Evolutionary conservation across 2,888 invertebrate species (phyloP).

Genomic region (Scrobipalpa atriplicella): DNA sequence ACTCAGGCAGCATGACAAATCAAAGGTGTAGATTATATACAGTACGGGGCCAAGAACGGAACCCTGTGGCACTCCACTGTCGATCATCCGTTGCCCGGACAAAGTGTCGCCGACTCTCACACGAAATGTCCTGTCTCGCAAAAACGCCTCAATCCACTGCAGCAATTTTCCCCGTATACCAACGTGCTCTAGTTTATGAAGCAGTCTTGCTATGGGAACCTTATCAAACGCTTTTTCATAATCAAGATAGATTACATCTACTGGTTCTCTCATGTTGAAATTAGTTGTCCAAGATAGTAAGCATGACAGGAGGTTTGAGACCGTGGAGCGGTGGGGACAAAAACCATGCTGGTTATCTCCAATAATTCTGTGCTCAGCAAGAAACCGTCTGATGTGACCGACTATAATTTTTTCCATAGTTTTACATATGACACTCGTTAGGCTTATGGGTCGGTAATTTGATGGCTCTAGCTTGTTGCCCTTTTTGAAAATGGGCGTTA

Average conservation of each 20-base stretch:
- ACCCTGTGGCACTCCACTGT: background rate
- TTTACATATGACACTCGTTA: background rate
- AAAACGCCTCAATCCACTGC: background rate
- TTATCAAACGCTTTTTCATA: background rate
- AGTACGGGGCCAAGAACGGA: background rate
- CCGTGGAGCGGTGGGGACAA: background rate
- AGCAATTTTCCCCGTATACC: background rate
- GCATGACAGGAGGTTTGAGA: background rate
- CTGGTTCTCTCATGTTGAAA: background rate
- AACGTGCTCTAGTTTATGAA: background rate
- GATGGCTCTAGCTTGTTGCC: background rate
- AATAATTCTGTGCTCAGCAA: background rate
- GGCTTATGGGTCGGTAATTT: conserved; percentile 11
- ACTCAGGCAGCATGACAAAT: too few relatives aligned
- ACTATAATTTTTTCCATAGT: conserved; percentile 9
- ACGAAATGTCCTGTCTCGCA: background rate
- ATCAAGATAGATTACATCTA: background rate
- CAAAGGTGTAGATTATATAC: background rate
- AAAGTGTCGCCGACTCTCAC: background rate
- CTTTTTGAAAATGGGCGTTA: conserved; percentile 1
- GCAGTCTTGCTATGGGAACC: background rate
- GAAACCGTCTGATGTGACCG: background rate
- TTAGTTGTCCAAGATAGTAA: background rate
- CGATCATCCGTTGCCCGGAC: background rate
- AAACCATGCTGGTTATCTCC: background rate